Percentiles rank a stretch among this genome's conserved stretches.
Evolutionary conservation across 1,140 invertebrate species (phyloP).

Genomic region (Saccostrea glomerata): DNA sequence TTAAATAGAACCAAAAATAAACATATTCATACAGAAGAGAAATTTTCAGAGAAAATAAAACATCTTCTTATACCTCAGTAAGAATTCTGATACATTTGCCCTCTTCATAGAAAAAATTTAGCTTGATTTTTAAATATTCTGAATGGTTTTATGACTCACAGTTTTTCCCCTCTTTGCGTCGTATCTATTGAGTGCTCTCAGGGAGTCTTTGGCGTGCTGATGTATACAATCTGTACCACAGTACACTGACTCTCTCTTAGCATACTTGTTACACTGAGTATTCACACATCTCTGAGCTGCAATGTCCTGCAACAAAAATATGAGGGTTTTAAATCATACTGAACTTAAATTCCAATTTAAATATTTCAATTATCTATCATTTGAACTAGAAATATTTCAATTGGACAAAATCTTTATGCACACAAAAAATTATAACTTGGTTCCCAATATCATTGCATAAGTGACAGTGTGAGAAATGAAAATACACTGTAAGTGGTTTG

Average conservation of each 20-base stretch:
- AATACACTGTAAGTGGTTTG: no score
- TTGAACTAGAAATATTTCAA: no score
- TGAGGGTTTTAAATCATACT: background rate
- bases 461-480: no score
- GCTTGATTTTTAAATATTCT: no score
- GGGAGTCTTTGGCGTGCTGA: conserved; percentile 88
- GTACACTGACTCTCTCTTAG: conserved; percentile 85
- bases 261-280: conserved; percentile 80
- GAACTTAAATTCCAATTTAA: background rate
- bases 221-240: conserved; percentile 93
- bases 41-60: no score
- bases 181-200: conserved; percentile 76
- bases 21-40: background rate
- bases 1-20: conserved; percentile 9
- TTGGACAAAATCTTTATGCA: no score
- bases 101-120: no score
- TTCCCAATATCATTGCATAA: no score
- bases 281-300: conserved; percentile 63
- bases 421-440: no score
- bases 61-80: no score
- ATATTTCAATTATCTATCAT: no score
- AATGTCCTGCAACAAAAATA: background rate
- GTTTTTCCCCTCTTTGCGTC: conserved; percentile 63
- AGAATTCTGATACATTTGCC: no score
- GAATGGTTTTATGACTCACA: conserved; percentile 42